phyloP scores from a whole-genome alignment of 2,113 vertebrate genomes.

The Grammatotria lemairii region DNA sequence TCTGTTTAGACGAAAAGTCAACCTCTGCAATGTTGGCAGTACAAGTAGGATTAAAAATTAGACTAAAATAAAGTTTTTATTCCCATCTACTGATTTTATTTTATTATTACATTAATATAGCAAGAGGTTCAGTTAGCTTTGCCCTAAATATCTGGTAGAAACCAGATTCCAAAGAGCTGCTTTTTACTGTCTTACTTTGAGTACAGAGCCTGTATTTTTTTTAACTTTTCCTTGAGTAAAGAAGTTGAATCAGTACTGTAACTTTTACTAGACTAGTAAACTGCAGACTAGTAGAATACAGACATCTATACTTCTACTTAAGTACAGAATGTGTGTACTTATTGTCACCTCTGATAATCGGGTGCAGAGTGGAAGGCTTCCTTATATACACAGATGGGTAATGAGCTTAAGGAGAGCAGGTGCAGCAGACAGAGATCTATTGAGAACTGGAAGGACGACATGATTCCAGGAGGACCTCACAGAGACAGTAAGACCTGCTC shows the following conservation, averaged over 20 bases:
- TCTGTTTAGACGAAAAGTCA: background rate
- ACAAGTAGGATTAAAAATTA: background rate
- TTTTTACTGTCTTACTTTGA: background rate
- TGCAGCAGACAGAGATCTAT: background rate
- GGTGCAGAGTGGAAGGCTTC: background rate
- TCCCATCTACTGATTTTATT: background rate
- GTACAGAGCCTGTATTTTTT: background rate
- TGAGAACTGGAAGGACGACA: background rate
- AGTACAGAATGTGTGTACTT: background rate
- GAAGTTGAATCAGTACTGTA: background rate
- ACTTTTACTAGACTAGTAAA: background rate
- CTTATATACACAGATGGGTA: background rate
- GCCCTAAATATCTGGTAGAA: background rate
- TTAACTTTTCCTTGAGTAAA: background rate
- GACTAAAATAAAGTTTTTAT: background rate
- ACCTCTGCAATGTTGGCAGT: background rate
- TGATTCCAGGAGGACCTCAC: background rate
- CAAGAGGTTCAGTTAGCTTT: background rate
- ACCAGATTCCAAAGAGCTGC: background rate
- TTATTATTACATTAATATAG: background rate
- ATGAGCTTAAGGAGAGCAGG: background rate
- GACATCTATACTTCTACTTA: background rate
- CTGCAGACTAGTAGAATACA: background rate
- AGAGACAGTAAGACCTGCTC: background rate
- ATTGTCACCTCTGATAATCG: background rate